Percentiles rank a stretch among this genome's conserved stretches.
Evolutionary conservation across 2,888 invertebrate species (phyloP).

Genomic region (Penaeus monodon): DNA sequence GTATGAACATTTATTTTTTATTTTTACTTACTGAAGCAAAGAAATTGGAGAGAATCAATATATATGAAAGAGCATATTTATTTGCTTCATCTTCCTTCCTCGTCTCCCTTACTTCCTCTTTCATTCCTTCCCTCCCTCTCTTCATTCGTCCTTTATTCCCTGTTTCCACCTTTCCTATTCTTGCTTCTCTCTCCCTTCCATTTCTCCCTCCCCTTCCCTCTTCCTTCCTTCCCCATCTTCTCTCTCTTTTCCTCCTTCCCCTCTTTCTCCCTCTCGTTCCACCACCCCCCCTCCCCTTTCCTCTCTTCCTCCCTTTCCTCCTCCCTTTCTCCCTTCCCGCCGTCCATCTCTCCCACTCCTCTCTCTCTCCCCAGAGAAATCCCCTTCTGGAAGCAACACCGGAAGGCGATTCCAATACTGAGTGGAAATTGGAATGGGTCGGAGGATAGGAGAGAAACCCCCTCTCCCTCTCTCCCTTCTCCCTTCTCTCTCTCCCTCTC

Average conservation of each 20-base stretch:
- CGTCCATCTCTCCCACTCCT: conserved; percentile 1
- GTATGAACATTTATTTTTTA: neutral
- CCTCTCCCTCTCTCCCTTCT: neutral
- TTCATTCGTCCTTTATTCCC: neutral
- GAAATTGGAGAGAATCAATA: neutral
- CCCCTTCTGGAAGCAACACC: neutral
- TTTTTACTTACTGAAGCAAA: neutral
- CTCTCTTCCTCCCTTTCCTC: neutral
- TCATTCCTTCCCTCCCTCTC: conserved; percentile 3
- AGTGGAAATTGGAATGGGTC: neutral
- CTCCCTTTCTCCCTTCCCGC: neutral
- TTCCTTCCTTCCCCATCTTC: neutral
- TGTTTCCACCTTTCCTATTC: neutral
- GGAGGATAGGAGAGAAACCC: conserved; percentile 12
- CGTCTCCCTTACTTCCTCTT: neutral
- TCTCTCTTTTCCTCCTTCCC: neutral
- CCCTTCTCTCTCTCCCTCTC: neutral
- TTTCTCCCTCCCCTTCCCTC: neutral
- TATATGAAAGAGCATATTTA: neutral
- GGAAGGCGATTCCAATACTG: neutral
- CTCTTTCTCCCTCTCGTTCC: neutral
- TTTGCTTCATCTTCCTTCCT: neutral
- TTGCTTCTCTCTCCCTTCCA: neutral
- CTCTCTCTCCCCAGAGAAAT: too few relatives aligned
- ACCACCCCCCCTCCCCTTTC: neutral